phyloP scores from a whole-genome alignment of 2,113 vertebrate species.

The Ammodytes dubius region DNA sequence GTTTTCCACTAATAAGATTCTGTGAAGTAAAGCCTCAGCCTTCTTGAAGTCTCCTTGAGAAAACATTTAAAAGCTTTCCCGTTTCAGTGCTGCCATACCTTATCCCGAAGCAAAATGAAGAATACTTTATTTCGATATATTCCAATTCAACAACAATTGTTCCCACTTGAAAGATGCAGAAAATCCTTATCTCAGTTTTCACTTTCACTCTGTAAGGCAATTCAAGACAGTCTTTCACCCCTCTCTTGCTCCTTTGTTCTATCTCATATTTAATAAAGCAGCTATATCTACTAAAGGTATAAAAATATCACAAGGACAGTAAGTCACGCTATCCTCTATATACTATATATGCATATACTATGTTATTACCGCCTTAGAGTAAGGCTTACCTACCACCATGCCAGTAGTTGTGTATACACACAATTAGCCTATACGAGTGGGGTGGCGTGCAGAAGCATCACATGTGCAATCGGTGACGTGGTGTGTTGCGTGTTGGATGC shows the following conservation, averaged over 20 bases:
- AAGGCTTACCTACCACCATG: background rate
- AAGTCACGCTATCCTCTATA: background rate
- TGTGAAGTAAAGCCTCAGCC: background rate
- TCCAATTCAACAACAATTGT: background rate
- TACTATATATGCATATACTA: background rate
- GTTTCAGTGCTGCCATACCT: background rate
- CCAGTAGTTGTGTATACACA: constrained; percentile 11
- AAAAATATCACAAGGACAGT: constrained; percentile 9
- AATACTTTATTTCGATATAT: background rate
- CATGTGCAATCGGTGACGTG: constrained; percentile 57
- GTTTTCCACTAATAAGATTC: background rate
- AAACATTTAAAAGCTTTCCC: background rate
- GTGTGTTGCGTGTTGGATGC: constrained; percentile 65
- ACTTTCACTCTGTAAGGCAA: background rate
- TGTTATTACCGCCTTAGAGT: background rate
- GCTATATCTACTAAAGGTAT: background rate
- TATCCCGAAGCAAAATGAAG: background rate
- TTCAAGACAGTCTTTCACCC: background rate
- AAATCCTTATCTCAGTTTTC: background rate
- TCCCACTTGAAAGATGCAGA: background rate
- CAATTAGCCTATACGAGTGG: constrained; percentile 46
- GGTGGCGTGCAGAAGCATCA: constrained; percentile 62
- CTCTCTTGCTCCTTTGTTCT: background rate
- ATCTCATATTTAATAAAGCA: background rate
- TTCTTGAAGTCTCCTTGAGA: background rate